Evolutionary conservation across 1,140 invertebrate genomes (phyloP).

Genomic region (Bombus sibiricus): DNA sequence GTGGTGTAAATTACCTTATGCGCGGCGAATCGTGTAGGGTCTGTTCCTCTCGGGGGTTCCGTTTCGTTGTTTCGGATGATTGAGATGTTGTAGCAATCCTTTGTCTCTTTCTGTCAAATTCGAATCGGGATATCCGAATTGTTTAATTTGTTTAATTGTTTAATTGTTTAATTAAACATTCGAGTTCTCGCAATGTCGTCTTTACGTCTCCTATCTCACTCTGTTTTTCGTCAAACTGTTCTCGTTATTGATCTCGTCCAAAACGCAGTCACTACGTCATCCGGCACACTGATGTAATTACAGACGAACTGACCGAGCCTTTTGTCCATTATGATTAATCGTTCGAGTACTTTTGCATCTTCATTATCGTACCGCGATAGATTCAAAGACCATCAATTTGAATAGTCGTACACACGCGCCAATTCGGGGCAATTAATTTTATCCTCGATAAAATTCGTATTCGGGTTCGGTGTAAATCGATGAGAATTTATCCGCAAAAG

Average conservation of each 20-base stretch:
- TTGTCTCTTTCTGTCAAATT: not conserved
- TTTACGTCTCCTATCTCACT: not conserved
- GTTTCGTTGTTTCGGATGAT: too few species aligned
- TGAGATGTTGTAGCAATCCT: not conserved
- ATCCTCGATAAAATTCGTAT: not conserved
- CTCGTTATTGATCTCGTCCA: constrained; percentile 12
- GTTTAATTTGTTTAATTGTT: too few species aligned
- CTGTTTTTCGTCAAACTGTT: not conserved
- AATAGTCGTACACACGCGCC: too few species aligned
- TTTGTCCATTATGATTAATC: not conserved
- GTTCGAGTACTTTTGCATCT: not conserved
- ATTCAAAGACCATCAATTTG: not conserved
- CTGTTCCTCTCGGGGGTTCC: not conserved
- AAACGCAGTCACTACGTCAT: not conserved
- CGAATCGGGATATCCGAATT: not conserved
- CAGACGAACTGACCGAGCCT: not conserved
- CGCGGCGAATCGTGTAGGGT: not conserved
- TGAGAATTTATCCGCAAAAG: not conserved
- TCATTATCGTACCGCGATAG: not conserved
- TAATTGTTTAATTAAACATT: too few species aligned
- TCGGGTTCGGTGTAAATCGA: not conserved
- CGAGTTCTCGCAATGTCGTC: not conserved
- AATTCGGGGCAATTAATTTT: not conserved
- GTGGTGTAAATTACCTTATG: not conserved
- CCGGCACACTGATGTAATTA: constrained; percentile 15